A percentile compares a stretch with the other conserved stretches of the same genome.
Evolutionary conservation across 2,888 invertebrate species (phyloP).

Genomic region (Hemicrepidius hirtus): DNA sequence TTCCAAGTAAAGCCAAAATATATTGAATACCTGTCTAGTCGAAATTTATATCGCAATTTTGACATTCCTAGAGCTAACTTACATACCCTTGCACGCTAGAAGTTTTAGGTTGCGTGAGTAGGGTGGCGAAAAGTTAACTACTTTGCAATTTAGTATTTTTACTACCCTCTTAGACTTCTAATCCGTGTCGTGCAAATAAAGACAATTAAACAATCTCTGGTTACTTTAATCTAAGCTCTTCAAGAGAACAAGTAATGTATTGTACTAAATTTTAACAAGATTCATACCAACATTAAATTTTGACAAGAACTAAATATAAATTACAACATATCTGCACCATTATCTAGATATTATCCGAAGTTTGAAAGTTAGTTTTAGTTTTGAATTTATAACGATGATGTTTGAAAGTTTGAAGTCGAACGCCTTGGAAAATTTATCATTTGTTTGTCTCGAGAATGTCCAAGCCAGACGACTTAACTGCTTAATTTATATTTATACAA

Average conservation of each 20-base stretch:
- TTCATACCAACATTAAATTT: no score
- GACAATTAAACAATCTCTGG: no score
- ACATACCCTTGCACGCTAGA: not conserved
- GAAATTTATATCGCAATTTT: conserved; percentile 25
- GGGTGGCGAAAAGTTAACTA: not conserved
- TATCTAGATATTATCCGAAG: not conserved
- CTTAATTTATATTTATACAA: no score
- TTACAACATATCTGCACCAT: not conserved
- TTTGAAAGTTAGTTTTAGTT: not conserved
- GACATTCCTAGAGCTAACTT: not conserved
- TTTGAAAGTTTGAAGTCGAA: not conserved
- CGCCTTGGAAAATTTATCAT: not conserved
- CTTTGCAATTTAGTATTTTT: no score
- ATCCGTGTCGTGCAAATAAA: no score
- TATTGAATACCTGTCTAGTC: conserved; percentile 35
- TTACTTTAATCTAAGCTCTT: no score
- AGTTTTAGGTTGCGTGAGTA: not conserved
- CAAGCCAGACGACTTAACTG: no score
- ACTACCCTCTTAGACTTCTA: no score
- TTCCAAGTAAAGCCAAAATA: conserved; percentile 22
- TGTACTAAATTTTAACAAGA: no score
- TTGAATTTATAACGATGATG: not conserved
- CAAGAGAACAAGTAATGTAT: no score
- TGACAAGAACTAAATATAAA: not conserved
- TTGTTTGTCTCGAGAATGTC: not conserved